Evolutionary conservation across 1,140 invertebrate genomes (phyloP).

Genomic region (Lasioglossum albipes): DNA sequence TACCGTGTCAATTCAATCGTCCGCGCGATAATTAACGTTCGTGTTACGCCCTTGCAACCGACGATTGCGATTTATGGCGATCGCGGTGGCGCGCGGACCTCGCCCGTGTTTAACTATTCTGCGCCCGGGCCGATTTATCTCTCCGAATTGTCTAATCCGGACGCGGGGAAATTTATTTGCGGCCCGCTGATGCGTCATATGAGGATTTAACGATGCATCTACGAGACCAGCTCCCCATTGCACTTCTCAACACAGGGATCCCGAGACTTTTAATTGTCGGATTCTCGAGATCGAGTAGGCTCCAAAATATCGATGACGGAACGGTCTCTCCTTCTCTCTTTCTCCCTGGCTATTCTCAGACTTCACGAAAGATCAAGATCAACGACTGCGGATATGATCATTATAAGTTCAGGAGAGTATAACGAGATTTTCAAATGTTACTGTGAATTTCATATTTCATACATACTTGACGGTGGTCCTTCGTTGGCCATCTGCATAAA

Average conservation of each 20-base stretch:
- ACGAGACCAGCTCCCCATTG: neutral
- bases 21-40: slow-evolving; percentile 71
- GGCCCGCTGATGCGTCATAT: slow-evolving; percentile 20
- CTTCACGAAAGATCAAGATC: neutral
- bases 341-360: neutral
- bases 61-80: slow-evolving; percentile 71
- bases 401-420: no score
- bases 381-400: no score
- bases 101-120: slow-evolving; percentile 62
- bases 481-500: no score
- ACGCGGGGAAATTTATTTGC: slow-evolving; percentile 29
- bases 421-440: no score
- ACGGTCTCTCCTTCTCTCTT: no score
- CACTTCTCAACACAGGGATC: neutral
- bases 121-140: slow-evolving; percentile 63
- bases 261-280: neutral
- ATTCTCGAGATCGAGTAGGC: neutral
- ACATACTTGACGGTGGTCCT: no score
- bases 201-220: slow-evolving; percentile 32
- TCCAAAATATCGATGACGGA: neutral
- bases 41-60: slow-evolving; percentile 66
- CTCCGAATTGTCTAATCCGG: slow-evolving; percentile 54
- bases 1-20: slow-evolving; percentile 71
- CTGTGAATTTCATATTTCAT: no score
- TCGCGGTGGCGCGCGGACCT: slow-evolving; percentile 56